Evolutionary conservation across 1,140 invertebrate genomes (phyloP), one percentile per base, ranked within the genome.

Genomic region (Drosophila repletoides): DNA sequence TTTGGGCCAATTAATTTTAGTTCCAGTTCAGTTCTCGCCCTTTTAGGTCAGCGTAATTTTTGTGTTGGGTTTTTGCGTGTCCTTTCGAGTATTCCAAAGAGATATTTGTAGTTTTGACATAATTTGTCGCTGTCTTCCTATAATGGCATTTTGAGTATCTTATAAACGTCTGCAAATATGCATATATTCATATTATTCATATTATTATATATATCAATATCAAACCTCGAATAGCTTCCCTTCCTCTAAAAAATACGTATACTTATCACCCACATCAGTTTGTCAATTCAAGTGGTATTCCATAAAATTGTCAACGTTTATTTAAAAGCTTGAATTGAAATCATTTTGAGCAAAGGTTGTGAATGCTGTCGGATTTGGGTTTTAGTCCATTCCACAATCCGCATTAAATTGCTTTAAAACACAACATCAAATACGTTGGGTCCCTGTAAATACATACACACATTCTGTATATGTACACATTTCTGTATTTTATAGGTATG

Each of bases 371-470:
- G 15, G 29, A 12, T 58, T 66, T 60, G 34, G 28, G n/a, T n/a
- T 60, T 53, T 40, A 22, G 17, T 41, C 48, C 24, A 36, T 61
- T 38, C 52, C 6, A 22, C 55, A 83, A 83, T 83, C 61, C 58
- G 28, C 34, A 60, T 65, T 69, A 83, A 83, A 81, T 83, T 60
- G 77, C 72, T 76, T 72, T 76, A 76, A 81, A 83, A 64, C 48
- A 59, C 9, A 64, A 29, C 56, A 49, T 76, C 17, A 72, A 67
- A 75, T 76, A 28, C 41, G 38, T 49, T 36, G 51, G 19, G 49
- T 31, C 52, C 15, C 17, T 40, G 36, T 36, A 46, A 52, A 40
- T 29, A 24, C 31, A 55, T 5, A 46, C 14, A 46, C n/a, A 58
- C 19, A 36, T 9, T 28, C 6, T 22, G 28, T 12, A 31, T 34